Base-by-base conservation (phyloP, 2,888 invertebrate genomes). In the Arrhopalites spinosus region DNA sequence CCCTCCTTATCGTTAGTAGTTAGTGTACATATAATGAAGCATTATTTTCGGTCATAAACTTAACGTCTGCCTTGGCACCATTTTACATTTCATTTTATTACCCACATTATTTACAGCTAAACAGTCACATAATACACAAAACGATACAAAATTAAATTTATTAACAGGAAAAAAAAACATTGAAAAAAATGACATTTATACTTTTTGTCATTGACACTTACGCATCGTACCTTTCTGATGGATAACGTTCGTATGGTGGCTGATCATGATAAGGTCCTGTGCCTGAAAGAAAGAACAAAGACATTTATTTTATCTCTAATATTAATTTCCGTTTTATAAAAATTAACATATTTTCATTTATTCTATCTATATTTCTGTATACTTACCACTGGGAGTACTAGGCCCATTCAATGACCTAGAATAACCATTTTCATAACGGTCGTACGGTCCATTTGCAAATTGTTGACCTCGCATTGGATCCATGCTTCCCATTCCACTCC, bases 321-420 rank as follows among this genome's bases (percentile, higher is more conserved):
- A n/a, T n/a, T n/a, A n/a, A n/a, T n/a, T n/a, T n/a, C n/a, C n/a
- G n/a, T n/a, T n/a, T n/a, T n/a, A n/a, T n/a, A n/a, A n/a, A n/a
- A n/a, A n/a, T n/a, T n/a, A n/a, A n/a, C n/a, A n/a, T n/a, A n/a
- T n/a, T n/a, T n/a, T n/a, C n/a, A n/a, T n/a, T n/a, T n/a, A n/a
- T n/a, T n/a, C n/a, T n/a, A n/a, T n/a, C n/a, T n/a, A n/a, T n/a
- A n/a, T n/a, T n/a, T n/a, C n/a, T n/a, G n/a, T n/a, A 11, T 36
- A 36, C 36, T 36, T 67, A 70, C 66, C 63, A 36, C 70, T 71
- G 2, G 79, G 72, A 47, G 80, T 78, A 76, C 84, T 85, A 8
- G 84, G 84, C 2, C 85, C 85, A 78, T 84, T 85, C 76, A 85
- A 84, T 76, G 84, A 84, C 30, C 84, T 83, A 47, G 84, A 85